These are phyloP conservation scores for Hemistola chrysoprasaria DNA, from an alignment of 2,888 invertebrate genomes.

Conservation along the genomic window DNA sequence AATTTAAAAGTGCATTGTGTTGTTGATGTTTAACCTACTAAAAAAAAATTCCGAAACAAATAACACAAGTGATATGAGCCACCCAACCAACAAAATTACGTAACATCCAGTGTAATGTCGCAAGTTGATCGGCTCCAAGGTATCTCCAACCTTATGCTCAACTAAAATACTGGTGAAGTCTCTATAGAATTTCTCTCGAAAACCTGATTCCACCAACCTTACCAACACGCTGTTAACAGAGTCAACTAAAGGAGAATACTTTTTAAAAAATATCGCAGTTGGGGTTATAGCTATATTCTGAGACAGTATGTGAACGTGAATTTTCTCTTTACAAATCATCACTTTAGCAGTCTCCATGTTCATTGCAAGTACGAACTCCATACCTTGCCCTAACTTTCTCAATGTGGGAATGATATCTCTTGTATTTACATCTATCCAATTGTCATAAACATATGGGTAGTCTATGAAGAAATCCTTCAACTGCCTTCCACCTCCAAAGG, in stretches of 20 bases:
- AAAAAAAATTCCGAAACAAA: conserved; percentile 51
- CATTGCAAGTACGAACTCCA: conserved; percentile 56
- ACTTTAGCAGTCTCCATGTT: conserved; percentile 44
- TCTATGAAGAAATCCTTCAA: conserved; percentile 60
- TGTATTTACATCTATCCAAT: conserved; percentile 48
- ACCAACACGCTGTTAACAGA: conserved; percentile 47
- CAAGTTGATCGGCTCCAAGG: conserved; percentile 44
- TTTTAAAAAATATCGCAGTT: conserved; percentile 60
- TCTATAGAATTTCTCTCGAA: conserved; percentile 48
- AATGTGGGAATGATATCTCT: conserved; percentile 41
- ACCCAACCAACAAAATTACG: conserved; percentile 51
- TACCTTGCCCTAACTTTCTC: conserved; percentile 45
- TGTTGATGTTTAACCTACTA: conserved; percentile 30
- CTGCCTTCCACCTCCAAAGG: conserved; percentile 56
- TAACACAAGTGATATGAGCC: conserved; percentile 44
- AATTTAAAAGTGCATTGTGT: no score
- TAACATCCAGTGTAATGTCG: conserved; percentile 63
- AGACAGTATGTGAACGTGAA: conserved; percentile 47
- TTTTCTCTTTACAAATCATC: conserved; percentile 37
- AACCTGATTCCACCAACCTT: conserved; percentile 52
- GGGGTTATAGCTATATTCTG: conserved; percentile 49
- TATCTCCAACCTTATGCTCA: conserved; percentile 18
- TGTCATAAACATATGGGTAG: conserved; percentile 46
- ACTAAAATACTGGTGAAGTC: conserved; percentile 32
- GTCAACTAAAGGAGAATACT: conserved; percentile 51